Conservation (phyloP, 2,888 invertebrate genomes). For the Hecatera dysodea region DNA sequence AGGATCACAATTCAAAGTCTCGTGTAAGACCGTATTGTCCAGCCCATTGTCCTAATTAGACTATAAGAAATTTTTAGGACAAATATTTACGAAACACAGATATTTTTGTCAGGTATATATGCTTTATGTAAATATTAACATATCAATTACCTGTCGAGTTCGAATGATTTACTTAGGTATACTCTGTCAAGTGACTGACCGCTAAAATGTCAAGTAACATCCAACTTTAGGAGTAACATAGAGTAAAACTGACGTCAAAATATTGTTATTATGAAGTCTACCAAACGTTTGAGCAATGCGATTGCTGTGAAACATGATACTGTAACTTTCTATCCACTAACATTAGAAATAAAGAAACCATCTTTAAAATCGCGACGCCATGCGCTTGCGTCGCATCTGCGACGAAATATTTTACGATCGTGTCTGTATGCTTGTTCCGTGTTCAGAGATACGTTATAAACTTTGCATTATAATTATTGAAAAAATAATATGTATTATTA, state of each 20-base stretch:
- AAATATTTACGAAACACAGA: not conserved
- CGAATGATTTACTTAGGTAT: not conserved
- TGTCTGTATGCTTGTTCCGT: conserved; percentile 14
- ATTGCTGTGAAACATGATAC: conserved; percentile 48
- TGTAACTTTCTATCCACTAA: conserved; percentile 52
- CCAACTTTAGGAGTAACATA: not conserved
- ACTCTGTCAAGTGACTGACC: not conserved
- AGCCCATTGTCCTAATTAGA: too few relatives aligned
- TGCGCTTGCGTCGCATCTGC: conserved; percentile 13
- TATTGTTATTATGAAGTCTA: conserved; percentile 12
- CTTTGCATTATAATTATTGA: not conserved
- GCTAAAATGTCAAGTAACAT: not conserved
- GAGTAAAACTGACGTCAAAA: not conserved
- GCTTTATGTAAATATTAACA: not conserved
- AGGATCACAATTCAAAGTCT: too few relatives aligned
- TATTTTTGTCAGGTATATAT: not conserved
- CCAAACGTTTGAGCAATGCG: conserved; percentile 7
- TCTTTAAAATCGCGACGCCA: not conserved
- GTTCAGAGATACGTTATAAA: not conserved
- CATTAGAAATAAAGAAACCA: conserved; percentile 49
- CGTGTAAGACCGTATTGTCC: too few relatives aligned
- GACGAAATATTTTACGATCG: conserved; percentile 8
- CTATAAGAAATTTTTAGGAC: not conserved
- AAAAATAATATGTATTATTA: conserved; percentile 5
- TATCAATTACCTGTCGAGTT: not conserved